phyloP scores from a whole-genome alignment of 2,113 vertebrate species.

The Apus apus region DNA sequence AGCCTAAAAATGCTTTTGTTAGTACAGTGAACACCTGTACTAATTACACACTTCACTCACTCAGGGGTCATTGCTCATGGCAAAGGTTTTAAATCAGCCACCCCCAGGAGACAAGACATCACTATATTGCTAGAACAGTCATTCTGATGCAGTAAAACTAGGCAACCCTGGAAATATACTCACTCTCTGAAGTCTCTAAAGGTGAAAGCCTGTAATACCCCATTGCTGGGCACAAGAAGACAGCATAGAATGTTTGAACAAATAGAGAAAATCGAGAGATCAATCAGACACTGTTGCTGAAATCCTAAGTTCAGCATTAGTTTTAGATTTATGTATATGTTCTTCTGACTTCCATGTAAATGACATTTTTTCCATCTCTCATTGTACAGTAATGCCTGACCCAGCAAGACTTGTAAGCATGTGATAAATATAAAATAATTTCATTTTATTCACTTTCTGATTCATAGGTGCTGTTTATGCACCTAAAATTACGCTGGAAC shows the following conservation, averaged over 20 bases:
- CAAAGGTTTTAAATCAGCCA: constrained; percentile 68
- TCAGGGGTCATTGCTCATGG: constrained; percentile 41
- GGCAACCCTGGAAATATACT: neutral
- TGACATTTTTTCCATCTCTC: neutral
- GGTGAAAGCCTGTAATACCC: neutral
- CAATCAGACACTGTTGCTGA: neutral
- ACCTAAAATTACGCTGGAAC: neutral
- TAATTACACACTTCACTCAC: constrained; percentile 52
- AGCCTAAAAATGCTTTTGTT: constrained; percentile 46
- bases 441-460: neutral
- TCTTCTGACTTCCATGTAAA: neutral
- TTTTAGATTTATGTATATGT: neutral
- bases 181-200: neutral
- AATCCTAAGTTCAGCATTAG: neutral
- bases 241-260: neutral
- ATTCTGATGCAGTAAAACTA: neutral
- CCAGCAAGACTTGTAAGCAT: neutral
- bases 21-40: constrained; percentile 64
- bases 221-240: neutral
- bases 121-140: constrained; percentile 6
- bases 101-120: constrained; percentile 39
- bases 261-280: neutral
- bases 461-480: neutral
- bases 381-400: neutral
- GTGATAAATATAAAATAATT: neutral